Percentiles rank a stretch among this genome's conserved stretches.
These are phyloP conservation scores for Xiphophorus maculatus DNA, from an alignment of 2,113 vertebrate genomes.

Conservation along the genomic window DNA sequence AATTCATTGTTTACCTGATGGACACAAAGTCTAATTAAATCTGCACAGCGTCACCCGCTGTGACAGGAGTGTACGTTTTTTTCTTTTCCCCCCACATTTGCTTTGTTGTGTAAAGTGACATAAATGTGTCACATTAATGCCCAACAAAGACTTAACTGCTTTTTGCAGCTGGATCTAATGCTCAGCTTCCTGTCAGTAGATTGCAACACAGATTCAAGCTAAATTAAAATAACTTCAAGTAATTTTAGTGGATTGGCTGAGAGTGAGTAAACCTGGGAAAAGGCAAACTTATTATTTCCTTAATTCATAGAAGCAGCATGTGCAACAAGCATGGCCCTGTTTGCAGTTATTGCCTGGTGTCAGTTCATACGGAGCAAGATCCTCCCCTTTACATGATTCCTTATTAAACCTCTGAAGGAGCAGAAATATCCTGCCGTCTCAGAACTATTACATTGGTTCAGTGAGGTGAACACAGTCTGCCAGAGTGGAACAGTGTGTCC, in stretches of 20 bases:
- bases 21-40: conserved; percentile 62
- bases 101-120: conserved; percentile 23
- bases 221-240: conserved; percentile 30
- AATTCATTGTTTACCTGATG: conserved; percentile 71
- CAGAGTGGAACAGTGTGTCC: conserved; percentile 42
- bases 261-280: not conserved
- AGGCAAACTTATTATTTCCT: not conserved
- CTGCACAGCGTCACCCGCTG: conserved; percentile 39
- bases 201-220: conserved; percentile 12
- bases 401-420: conserved; percentile 47
- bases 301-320: not conserved
- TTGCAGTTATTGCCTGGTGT: conserved; percentile 36
- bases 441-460: conserved; percentile 48
- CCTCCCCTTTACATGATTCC: conserved; percentile 32
- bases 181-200: not conserved
- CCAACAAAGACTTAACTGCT: not conserved
- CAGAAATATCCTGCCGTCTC: conserved; percentile 22
- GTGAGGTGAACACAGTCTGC: conserved; percentile 28
- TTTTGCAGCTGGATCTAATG: conserved; percentile 4
- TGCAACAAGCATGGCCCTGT: not conserved
- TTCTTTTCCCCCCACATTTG: not conserved
- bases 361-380: conserved; percentile 48
- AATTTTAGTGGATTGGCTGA: not conserved
- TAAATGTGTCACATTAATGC: not conserved
- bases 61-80: conserved; percentile 12